phyloP scores from a whole-genome alignment of 2,797 vertebrate species.

The Knipowitschia caucasica region DNA sequence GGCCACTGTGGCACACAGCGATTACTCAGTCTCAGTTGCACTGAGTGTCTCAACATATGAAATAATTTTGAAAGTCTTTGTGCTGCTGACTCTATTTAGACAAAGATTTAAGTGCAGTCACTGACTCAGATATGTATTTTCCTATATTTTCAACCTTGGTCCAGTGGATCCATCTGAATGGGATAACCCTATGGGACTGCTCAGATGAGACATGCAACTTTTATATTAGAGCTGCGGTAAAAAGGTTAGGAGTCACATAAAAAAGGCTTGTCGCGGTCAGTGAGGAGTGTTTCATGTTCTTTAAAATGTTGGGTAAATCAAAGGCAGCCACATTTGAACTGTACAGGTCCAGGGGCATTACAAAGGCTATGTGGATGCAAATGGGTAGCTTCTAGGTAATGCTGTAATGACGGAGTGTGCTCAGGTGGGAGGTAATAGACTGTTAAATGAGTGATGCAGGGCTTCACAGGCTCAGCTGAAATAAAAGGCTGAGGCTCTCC shows the following conservation, averaged over 20 bases:
- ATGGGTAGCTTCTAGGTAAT: conserved; percentile 61
- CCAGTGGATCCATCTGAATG: conserved; percentile 17
- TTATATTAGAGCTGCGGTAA: conserved; percentile 9
- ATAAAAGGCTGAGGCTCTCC: conserved; percentile 27
- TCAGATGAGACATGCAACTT: conserved; percentile 13
- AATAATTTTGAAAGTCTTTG: conserved; percentile 39
- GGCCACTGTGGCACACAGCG: conserved; percentile 25
- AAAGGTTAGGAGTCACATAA: conserved; percentile 1
- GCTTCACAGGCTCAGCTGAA: conserved; percentile 42
- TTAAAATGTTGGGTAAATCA: conserved; percentile 24
- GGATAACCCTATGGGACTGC: conserved; percentile 10
- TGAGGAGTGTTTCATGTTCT: background rate
- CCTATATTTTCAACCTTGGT: conserved; percentile 17
- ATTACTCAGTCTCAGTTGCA: conserved; percentile 31
- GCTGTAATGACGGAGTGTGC: conserved; percentile 61
- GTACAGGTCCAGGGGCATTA: conserved; percentile 26
- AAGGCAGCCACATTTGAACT: conserved; percentile 12
- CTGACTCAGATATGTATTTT: conserved; percentile 38
- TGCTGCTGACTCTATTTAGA: conserved; percentile 33
- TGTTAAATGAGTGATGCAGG: conserved; percentile 67
- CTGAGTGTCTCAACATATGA: conserved; percentile 24
- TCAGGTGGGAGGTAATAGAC: conserved; percentile 68
- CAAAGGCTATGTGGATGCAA: conserved; percentile 54
- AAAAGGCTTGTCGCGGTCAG: background rate
- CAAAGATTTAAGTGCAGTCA: conserved; percentile 44